Conservation (phyloP, 2,113 vertebrate genomes). For the Vulpes ferrilata region DNA sequence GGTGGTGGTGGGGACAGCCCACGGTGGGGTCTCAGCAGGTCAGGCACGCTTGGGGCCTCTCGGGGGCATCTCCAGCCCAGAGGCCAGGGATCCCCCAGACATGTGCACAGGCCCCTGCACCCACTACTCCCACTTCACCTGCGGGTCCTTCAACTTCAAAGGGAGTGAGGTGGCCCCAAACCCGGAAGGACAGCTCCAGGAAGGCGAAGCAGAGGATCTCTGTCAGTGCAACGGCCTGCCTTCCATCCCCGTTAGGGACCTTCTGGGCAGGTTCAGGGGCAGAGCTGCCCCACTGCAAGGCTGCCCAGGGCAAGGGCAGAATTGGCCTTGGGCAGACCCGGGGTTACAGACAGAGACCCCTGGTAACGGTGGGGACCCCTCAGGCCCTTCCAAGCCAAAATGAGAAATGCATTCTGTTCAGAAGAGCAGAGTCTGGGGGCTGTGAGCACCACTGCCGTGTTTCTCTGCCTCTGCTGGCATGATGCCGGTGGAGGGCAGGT, state of each 20-base stretch:
- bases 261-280: not conserved
- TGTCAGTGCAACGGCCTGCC: accelerated
- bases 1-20: accelerated
- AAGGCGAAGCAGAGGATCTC: accelerated
- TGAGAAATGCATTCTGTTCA: accelerated
- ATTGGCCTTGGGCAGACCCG: not conserved
- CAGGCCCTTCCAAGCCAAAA: not conserved
- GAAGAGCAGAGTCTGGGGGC: not conserved
- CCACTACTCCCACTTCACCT: not conserved
- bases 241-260: accelerated
- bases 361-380: accelerated
- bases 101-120: accelerated
- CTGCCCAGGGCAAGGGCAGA: accelerated
- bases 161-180: not conserved
- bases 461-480: not conserved
- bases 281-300: not conserved
- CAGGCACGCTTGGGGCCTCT: accelerated
- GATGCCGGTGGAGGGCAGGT: not conserved
- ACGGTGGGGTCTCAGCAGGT: accelerated
- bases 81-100: accelerated
- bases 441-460: accelerated
- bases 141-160: not conserved
- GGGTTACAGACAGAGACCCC: not conserved
- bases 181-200: accelerated
- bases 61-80: accelerated